Base-by-base conservation (phyloP, 2,888 invertebrate species). In the Iphiclides podalirius region DNA sequence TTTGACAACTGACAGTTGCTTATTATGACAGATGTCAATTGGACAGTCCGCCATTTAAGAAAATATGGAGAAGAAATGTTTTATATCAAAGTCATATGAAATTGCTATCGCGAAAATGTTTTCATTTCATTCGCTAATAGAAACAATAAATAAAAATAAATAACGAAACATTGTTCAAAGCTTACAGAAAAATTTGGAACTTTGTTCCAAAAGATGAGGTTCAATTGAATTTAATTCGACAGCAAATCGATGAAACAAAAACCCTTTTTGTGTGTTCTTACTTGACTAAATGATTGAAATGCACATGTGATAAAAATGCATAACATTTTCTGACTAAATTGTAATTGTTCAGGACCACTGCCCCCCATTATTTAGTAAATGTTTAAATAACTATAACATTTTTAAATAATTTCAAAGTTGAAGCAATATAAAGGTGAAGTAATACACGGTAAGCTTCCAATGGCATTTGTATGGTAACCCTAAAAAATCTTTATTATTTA, bases 1-100 rank as follows among this genome's bases (percentile, higher is more conserved):
- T 37, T 37, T 37, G 37, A 37, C 37, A 37, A 20, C 11, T 37
- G 37, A 37, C 37, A 37, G 16, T 20, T 37, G 31, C 12, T 8
- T n/a, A 11, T 11, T 11, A n/a, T 12, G 12, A 31, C 31, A 11
- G n/a, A 11, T 31, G 31, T 31, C 31, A 31, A 31, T n/a, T n/a
- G 9, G 11, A 31, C 31, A 31, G 2, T 4, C 31, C n/a, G 31
- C 11, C 31, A 11, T 31, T 11, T 31, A 6, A 9, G 9, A 26
- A 26, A 26, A 26, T 26, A 26, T 9, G n/a, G n/a, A n/a, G n/a
- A n/a, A n/a, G n/a, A n/a, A n/a, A 4, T 20, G 20, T 20, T 20
- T n/a, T n/a, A 20, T 4, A 20, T 20, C 3, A 20, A 4, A 20
- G 20, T 6, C 4, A 20, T 6, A n/a, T n/a, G n/a, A 20, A 20